Conservation (phyloP, 2,797 vertebrate genomes). For the Cyclura pinguis region DNA sequence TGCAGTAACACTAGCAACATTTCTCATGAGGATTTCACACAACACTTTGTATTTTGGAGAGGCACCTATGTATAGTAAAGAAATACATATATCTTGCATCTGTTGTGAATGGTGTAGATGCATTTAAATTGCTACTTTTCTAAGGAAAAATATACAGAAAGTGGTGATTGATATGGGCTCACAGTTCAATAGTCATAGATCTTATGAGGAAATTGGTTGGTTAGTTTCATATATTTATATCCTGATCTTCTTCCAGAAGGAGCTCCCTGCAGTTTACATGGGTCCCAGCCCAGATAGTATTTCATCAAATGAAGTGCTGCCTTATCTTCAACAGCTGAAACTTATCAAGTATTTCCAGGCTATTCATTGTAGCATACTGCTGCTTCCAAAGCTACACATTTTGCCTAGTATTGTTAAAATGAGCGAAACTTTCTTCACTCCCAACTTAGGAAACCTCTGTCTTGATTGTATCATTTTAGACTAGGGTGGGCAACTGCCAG, state of each 20-base stretch:
- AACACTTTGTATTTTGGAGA: neutral
- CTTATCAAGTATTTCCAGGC: neutral
- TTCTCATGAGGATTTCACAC: neutral
- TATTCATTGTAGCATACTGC: neutral
- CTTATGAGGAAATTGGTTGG: neutral
- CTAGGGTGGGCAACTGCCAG: neutral
- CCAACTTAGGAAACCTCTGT: neutral
- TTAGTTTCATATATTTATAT: constrained; percentile 1
- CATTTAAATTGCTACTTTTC: neutral
- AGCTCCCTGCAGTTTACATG: neutral
- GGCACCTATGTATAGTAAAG: neutral
- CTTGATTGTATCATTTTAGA: neutral
- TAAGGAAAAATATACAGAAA: neutral
- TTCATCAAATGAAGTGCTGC: neutral
- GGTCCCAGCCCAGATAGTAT: neutral
- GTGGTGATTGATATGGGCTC: neutral
- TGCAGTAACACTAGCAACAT: neutral
- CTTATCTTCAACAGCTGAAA: neutral
- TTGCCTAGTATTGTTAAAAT: neutral
- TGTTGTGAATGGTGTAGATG: neutral
- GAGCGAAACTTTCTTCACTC: neutral
- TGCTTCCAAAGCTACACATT: neutral
- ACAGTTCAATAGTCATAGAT: neutral
- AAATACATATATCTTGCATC: neutral
- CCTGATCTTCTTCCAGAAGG: constrained; percentile 6